These are phyloP conservation scores for Astyanax mexicanus DNA, from an alignment of 2,797 vertebrate genomes.

Conservation along the genomic window DNA sequence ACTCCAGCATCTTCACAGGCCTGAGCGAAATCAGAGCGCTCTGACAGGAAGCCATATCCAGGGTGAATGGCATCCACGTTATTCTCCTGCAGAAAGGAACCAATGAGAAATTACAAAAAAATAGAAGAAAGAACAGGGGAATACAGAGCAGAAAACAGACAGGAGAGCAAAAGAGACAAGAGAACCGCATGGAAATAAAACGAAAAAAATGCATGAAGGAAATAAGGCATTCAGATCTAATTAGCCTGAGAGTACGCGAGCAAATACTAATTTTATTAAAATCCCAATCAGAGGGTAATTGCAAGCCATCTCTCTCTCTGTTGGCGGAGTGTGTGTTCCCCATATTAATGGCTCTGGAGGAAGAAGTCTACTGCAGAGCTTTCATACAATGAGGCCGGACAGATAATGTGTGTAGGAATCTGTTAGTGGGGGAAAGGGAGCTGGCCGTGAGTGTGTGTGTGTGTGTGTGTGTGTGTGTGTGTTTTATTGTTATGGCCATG, in stretches of 20 bases:
- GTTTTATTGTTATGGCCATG: slow-evolving; percentile 44
- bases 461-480: slow-evolving; percentile 20
- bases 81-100: slow-evolving; percentile 80
- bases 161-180: background rate
- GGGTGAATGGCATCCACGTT: slow-evolving; percentile 91
- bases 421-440: slow-evolving; percentile 37
- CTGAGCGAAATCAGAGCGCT: slow-evolving; percentile 89
- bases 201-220: slow-evolving; percentile 19
- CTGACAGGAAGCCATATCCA: slow-evolving; percentile 92
- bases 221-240: slow-evolving; percentile 46
- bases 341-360: slow-evolving; percentile 55
- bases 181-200: slow-evolving; percentile 19
- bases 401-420: slow-evolving; percentile 10
- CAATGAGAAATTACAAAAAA: background rate
- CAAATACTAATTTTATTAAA: slow-evolving; percentile 62
- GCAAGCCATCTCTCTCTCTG: slow-evolving; percentile 51
- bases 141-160: background rate
- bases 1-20: slow-evolving; percentile 87
- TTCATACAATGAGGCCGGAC: slow-evolving; percentile 42
- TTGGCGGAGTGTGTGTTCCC: slow-evolving; percentile 54
- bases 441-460: slow-evolving; percentile 11
- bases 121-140: background rate
- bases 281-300: slow-evolving; percentile 57
- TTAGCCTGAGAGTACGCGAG: slow-evolving; percentile 46
- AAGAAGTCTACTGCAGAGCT: slow-evolving; percentile 50